Base-by-base conservation (phyloP, 2,888 invertebrate genomes). In the Plagodis pulveraria region DNA sequence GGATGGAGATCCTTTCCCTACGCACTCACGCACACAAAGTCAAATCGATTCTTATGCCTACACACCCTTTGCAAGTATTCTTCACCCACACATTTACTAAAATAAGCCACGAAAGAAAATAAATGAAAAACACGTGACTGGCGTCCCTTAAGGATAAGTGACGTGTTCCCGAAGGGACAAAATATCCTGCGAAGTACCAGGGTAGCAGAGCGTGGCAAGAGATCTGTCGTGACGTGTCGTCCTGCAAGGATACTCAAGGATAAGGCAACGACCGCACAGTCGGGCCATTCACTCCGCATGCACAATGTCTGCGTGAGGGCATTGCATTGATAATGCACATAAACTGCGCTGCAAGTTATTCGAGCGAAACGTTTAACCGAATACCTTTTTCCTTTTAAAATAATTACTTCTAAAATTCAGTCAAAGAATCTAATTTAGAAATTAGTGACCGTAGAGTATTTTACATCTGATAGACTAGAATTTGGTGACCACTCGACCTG, bases 101-200 rank as follows among this genome's bases (percentile, higher is more conserved):
- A 34, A 6, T 12, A 33, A 45, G 56, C 60, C 60, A 56, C 52
- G 41, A 49, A 61, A 22, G 22, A 68, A 61, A 65, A 70, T 66
- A 52, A 49, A 54, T 43, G 36, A 38, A 51, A 11, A 6, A 6
- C 59, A 63, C 61, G 62, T 66, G 66, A 50, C 61, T 54, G 48
- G 49, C 52, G 70, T 80, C 87, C 88, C 86, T 87, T 86, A 84
- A 83, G 85, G 83, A 85, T 79, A 71, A 66, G 71, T 70, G 73
- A 76, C 78, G 73, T 80, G 84, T 87, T 93, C 93, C 93, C 93
- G 91, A 93, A 93, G 93, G 93, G 93, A 93, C 92, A 81, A 93
- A 93, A 90, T 93, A 93, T 93, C 93, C 93, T 93, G 93, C 88
- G 78, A 79, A 74, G 61, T 89, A 93, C 92, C 80, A 93, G 87